These are phyloP conservation scores for Drosophila cardini DNA, from an alignment of 1,140 invertebrate species.

Conservation along the genomic window DNA sequence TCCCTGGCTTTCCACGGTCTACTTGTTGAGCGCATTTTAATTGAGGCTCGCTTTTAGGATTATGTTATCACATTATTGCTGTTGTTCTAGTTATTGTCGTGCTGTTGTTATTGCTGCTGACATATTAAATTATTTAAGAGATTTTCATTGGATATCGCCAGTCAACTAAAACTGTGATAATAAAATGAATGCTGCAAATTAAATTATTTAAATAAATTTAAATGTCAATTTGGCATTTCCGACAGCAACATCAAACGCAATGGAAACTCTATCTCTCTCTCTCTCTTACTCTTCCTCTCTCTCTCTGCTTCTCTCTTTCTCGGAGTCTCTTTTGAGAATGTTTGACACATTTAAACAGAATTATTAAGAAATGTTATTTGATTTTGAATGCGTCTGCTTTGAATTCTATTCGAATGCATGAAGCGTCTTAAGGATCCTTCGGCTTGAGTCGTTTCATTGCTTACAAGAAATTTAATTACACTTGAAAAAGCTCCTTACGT, in stretches of 20 bases:
- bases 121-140: slow-evolving; percentile 41
- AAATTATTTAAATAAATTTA: slow-evolving; percentile 24
- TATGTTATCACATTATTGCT: slow-evolving; percentile 46
- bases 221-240: not conserved
- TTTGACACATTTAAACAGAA: slow-evolving; percentile 17
- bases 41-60: slow-evolving; percentile 58
- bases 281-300: not conserved
- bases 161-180: slow-evolving; percentile 2
- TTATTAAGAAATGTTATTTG: slow-evolving; percentile 33
- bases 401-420: slow-evolving; percentile 13
- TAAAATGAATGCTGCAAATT: slow-evolving; percentile 20
- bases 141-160: slow-evolving; percentile 16
- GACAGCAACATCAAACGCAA: slow-evolving; percentile 15
- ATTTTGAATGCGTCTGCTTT: slow-evolving; percentile 33
- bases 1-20: slow-evolving; percentile 2
- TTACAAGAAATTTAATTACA: slow-evolving; percentile 40
- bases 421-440: slow-evolving; percentile 13
- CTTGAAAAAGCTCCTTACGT: slow-evolving; percentile 12
- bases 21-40: slow-evolving; percentile 62
- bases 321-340: not conserved
- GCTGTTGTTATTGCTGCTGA: slow-evolving; percentile 4
- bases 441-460: slow-evolving; percentile 29
- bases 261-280: not conserved
- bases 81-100: slow-evolving; percentile 7
- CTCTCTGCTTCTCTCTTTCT: too few relatives aligned